phyloP scores from a whole-genome alignment of 2,113 vertebrate genomes.

The Thomomys bottae region DNA sequence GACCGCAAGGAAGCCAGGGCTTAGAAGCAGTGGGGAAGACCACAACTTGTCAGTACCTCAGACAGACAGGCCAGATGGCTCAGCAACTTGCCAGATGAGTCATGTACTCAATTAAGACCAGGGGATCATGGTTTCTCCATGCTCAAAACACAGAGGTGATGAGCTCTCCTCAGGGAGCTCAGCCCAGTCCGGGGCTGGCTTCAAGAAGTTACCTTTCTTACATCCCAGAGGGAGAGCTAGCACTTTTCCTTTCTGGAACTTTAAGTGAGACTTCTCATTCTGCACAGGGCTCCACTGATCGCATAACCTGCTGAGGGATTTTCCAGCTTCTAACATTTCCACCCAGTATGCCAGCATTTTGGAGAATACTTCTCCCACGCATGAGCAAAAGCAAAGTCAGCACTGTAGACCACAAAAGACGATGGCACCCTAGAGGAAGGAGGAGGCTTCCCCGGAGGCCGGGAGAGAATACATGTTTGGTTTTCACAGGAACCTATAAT shows the following conservation, averaged over 20 bases:
- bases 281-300: too few species aligned
- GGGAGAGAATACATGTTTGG: not conserved
- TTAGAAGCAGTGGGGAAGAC: not conserved
- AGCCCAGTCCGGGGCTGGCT: not conserved
- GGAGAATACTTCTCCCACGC: not conserved
- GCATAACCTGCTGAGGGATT: not conserved
- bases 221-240: not conserved
- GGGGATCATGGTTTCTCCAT: not conserved
- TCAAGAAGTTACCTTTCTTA: not conserved
- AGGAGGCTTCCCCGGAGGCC: not conserved
- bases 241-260: not conserved
- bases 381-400: not conserved
- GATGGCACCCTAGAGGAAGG: not conserved
- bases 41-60: not conserved
- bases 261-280: not conserved
- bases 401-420: not conserved
- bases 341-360: not conserved
- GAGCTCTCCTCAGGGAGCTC: not conserved
- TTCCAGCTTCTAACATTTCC: not conserved
- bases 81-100: not conserved
- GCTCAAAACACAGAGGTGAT: not conserved
- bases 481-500: not conserved
- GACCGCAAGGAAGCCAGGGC: not conserved
- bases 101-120: not conserved
- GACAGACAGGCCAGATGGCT: not conserved